phyloP scores from a whole-genome alignment of 2,888 invertebrate species.

The Allophyes oxyacanthae region DNA sequence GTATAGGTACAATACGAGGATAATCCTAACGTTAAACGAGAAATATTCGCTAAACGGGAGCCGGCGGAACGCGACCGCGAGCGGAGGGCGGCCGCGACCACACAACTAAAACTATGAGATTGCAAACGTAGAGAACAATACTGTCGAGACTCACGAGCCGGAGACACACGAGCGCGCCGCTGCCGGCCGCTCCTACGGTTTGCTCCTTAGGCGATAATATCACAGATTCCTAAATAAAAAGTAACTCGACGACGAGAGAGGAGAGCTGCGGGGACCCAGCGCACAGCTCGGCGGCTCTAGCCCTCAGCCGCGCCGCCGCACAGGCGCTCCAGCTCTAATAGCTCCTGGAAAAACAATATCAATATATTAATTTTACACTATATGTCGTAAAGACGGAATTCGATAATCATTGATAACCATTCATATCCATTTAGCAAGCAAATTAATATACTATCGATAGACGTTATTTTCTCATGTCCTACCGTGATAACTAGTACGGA shows the following conservation, averaged over 20 bases:
- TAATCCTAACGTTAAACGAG: conserved; percentile 42
- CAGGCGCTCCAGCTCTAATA: conserved; percentile 77
- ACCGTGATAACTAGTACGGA: too few relatives aligned
- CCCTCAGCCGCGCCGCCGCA: conserved; percentile 81
- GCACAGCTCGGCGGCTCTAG: conserved; percentile 49
- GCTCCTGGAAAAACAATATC: conserved; percentile 72
- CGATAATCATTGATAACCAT: too few relatives aligned
- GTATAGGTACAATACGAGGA: conserved; percentile 52
- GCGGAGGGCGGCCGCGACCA: conserved; percentile 25
- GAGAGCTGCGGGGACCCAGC: conserved; percentile 11
- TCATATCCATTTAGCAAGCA: too few relatives aligned
- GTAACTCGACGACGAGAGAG: conserved; percentile 49
- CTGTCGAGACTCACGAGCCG: conserved; percentile 51
- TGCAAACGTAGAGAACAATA: conserved; percentile 60
- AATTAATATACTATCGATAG: too few relatives aligned
- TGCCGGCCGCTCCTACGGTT: conserved; percentile 53
- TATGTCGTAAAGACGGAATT: too few relatives aligned
- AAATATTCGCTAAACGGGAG: conserved; percentile 40
- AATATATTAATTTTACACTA: too few relatives aligned
- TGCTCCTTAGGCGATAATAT: conserved; percentile 86
- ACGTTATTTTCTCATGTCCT: too few relatives aligned
- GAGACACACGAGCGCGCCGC: conserved; percentile 37
- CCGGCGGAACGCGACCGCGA: conserved; percentile 16
- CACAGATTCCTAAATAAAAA: conserved; percentile 84
- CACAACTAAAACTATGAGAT: conserved; percentile 72